A percentile compares a stretch with the other conserved stretches of the same genome.
These are phyloP conservation scores for Mercenaria mercenaria DNA, from an alignment of 1,140 invertebrate species.

Conservation along the genomic window DNA sequence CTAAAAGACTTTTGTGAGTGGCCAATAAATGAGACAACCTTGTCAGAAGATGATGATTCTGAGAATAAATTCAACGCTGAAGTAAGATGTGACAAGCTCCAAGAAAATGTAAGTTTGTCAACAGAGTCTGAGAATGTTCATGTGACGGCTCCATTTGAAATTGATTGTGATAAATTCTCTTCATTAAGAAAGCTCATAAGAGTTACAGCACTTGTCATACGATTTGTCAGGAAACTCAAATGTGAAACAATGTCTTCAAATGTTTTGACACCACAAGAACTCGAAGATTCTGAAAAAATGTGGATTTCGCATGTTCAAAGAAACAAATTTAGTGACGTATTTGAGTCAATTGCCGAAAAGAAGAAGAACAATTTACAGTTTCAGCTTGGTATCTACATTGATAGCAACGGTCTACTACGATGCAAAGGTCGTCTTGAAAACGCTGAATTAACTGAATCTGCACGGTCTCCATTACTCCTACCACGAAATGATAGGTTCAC, in stretches of 20 bases:
- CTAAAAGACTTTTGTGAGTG: background rate
- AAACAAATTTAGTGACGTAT: background rate
- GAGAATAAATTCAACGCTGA: background rate
- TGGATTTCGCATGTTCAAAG: background rate
- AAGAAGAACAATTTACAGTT: background rate
- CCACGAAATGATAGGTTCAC: background rate
- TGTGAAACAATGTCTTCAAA: background rate
- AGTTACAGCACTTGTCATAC: background rate
- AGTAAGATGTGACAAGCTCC: no score
- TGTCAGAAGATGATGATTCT: background rate
- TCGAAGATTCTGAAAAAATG: background rate
- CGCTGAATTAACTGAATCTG: background rate
- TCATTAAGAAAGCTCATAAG: background rate
- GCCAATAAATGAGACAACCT: no score
- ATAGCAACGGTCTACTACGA: background rate
- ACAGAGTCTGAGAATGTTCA: background rate
- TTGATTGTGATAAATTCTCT: background rate
- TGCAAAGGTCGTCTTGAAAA: constrained; percentile 12
- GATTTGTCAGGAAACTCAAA: background rate
- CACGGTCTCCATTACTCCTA: background rate
- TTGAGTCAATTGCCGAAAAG: background rate
- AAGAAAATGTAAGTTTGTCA: no score
- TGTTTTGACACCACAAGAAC: background rate
- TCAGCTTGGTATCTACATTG: background rate
- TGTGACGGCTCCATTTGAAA: background rate